Percentiles rank a stretch among this genome's conserved stretches.
Conservation (phyloP, 2,888 invertebrate genomes). For the Tholera decimalis region DNA sequence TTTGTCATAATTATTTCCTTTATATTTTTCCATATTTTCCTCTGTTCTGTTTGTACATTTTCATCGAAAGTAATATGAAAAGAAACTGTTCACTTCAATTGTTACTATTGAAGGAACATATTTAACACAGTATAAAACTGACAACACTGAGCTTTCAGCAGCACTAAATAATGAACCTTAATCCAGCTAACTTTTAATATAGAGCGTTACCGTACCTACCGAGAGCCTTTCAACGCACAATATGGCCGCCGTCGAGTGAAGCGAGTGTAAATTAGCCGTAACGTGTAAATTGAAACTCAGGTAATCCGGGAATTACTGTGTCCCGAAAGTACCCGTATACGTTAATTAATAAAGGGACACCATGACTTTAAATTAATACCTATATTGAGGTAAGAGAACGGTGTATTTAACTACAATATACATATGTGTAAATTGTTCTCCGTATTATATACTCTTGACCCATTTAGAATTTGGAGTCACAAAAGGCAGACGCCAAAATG, state of each 20-base stretch:
- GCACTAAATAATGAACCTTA: slow-evolving; percentile 54
- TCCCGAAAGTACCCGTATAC: slow-evolving; percentile 54
- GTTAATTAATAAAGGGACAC: slow-evolving; percentile 75
- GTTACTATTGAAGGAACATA: too few species aligned
- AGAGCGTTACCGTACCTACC: slow-evolving; percentile 22
- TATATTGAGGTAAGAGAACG: slow-evolving; percentile 33
- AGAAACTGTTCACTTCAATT: not conserved
- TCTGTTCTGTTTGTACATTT: not conserved
- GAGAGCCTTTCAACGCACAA: slow-evolving; percentile 58
- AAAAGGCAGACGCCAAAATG: slow-evolving; percentile 30
- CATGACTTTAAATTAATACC: slow-evolving; percentile 59
- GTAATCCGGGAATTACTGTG: slow-evolving; percentile 71
- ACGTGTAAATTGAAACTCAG: slow-evolving; percentile 82
- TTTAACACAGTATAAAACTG: slow-evolving; percentile 8
- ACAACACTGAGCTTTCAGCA: slow-evolving; percentile 19
- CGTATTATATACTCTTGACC: slow-evolving; percentile 18
- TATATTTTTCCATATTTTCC: too few species aligned
- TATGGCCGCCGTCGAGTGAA: slow-evolving; percentile 60
- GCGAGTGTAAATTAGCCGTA: slow-evolving; percentile 80
- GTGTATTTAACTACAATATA: not conserved
- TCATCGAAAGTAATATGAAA: not conserved
- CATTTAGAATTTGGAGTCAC: slow-evolving; percentile 15
- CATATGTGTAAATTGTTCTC: slow-evolving; percentile 10
- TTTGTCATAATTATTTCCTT: too few species aligned
- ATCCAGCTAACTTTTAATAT: slow-evolving; percentile 59